Evolutionary conservation across 2,888 invertebrate species (phyloP).

Genomic region (Merodon equestris): DNA sequence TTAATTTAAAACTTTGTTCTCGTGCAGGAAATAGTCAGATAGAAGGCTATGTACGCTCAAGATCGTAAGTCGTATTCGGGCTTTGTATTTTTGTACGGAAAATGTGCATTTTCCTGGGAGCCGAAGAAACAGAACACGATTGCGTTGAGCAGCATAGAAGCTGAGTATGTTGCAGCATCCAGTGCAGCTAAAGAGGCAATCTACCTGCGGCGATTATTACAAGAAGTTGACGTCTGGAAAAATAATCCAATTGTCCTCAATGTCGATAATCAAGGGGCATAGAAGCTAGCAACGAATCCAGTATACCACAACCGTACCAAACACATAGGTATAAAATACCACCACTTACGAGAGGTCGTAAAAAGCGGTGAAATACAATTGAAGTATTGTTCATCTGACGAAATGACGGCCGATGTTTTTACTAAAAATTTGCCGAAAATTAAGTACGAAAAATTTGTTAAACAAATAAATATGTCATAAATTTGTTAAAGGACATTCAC

Average conservation of each 20-base stretch:
- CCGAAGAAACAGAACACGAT: conserved; percentile 31
- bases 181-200: conserved; percentile 31
- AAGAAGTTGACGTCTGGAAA: conserved; percentile 61
- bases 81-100: conserved; percentile 16
- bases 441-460: too few relatives aligned
- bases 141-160: conserved; percentile 11
- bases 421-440: too few relatives aligned
- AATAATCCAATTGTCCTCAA: conserved; percentile 49
- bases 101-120: conserved; percentile 32
- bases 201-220: conserved; percentile 21
- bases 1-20: too few relatives aligned
- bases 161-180: not conserved
- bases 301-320: conserved; percentile 56
- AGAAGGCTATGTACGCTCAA: conserved; percentile 26
- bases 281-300: conserved; percentile 59
- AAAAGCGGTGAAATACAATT: conserved; percentile 20
- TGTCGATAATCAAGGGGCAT: conserved; percentile 37
- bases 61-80: conserved; percentile 42
- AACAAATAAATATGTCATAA: too few relatives aligned
- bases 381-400: conserved; percentile 32
- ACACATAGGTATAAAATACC: conserved; percentile 38
- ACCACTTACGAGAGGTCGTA: conserved; percentile 23
- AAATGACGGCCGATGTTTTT: conserved; percentile 26
- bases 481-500: too few relatives aligned
- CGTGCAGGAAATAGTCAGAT: too few relatives aligned